Base-by-base conservation (phyloP, 2,888 invertebrate species). In the Shargacucullia verbasci region DNA sequence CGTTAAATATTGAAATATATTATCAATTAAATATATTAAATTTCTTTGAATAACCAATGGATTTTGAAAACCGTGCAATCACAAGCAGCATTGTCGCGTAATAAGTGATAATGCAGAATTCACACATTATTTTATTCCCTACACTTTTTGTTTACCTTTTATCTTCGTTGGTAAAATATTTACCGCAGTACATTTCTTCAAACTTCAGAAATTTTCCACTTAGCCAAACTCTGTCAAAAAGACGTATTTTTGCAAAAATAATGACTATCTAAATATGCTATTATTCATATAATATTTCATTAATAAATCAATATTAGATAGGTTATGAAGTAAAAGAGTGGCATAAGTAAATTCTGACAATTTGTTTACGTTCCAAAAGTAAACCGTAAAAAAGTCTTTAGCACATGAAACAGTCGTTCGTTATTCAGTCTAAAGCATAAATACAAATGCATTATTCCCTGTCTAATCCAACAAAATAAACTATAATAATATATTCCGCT, bases 401-500 rank as follows among this genome's bases (percentile, higher is more conserved):
- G 90, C 90, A 90, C 90, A 85, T 78, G 50, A 78, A 82, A 71
- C 88, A 90, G 89, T 90, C 88, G 76, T 75, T 80, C 65, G 72
- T 78, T 77, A 62, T 72, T 89, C 88, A 90, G 88, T 89, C 89
- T 82, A 80, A 80, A 84, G 78, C 79, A 82, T 81, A 78, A 78
- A 85, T 86, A 81, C 70, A 88, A 90, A 90, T 90, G 89, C 89
- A 85, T 64, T 67, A 67, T n/a, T 85, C 83, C 87, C 87, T 85
- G 85, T 85, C 63, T 66, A 73, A 73, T 76, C 73, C 78, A 74
- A 70, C n/a, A n/a, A 55, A 70, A 40, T 25, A 38, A 47, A 38
- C 13, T 41, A 37, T 41, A 41, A 47, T 29, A 12, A 50, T 53
- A 59, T 27, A 43, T 35, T 62, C 41, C 37, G 49, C 58, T 76